Base-by-base conservation (phyloP, 2,113 vertebrate species). In the Oryzias celebensis region DNA sequence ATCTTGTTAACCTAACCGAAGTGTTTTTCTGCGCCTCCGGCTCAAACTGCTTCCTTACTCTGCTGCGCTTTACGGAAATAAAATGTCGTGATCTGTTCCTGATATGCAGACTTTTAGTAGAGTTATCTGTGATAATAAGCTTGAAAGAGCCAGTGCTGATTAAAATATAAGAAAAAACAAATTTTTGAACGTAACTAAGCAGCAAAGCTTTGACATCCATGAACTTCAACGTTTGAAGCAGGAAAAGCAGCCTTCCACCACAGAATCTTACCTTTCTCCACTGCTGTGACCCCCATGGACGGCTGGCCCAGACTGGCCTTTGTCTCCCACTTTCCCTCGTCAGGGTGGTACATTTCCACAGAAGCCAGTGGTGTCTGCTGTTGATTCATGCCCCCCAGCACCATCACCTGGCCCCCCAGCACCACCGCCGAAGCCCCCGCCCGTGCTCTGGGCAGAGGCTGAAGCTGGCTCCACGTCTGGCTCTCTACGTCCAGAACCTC, bases 241-340 rank as follows among this genome's bases (percentile, higher is more conserved):
- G 12, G 2, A 36, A 8, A 12, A 12, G 8, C 46, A 66, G 26
- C 20, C 36, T 15, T 14, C 16, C 20, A 2, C 2, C 3, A 0
- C 7, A 44, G 10, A 3, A 2, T 73, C 95, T 90, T 93, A 99
- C 97, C 97, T 96, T 91, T 96, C 87, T 96, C 94, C 70, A 96
- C 73, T 0, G 93, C 90, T 0, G 95, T 94, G 85, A 98, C 92
- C 26, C 97, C 97, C 97, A 98, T 99, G 64, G 96, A 96, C 0
- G 96, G 90, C 87, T 98, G 95, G 13, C 93, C 91, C 80, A 99
- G 90, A 5, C 93, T 86, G 0, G 94, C 92, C 64, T 89, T 94
- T 23, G 90, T 94, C 87, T 98, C 95, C 97, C 97, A 99, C 74
- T 93, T 95, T 75, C 96, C 95, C 82, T 98, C 94, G 1, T 99